phyloP scores from a whole-genome alignment of 2,113 vertebrate genomes.

The Chlamydotis undulata region DNA sequence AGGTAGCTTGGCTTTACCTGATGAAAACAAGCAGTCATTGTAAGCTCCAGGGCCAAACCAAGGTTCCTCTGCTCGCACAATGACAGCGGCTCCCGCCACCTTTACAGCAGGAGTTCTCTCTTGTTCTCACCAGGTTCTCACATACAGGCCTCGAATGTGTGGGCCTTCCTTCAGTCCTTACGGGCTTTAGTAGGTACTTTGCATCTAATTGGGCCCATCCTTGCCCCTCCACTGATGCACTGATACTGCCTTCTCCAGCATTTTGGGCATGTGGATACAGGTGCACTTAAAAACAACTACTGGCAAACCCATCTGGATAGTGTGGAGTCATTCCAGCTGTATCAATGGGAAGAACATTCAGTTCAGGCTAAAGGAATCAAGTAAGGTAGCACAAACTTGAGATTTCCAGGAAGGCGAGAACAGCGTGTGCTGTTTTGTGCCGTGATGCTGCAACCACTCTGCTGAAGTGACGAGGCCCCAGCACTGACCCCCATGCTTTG shows the following conservation, averaged over 20 bases:
- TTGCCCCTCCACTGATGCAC: background rate
- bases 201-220: background rate
- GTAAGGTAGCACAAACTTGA: background rate
- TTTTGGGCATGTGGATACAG: background rate
- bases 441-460: background rate
- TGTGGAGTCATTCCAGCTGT: background rate
- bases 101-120: background rate
- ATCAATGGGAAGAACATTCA: background rate
- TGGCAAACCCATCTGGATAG: background rate
- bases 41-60: slow-evolving; percentile 16
- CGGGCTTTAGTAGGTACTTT: background rate
- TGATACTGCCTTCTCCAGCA: background rate
- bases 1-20: slow-evolving; percentile 48
- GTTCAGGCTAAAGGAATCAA: background rate
- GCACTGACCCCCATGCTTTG: background rate
- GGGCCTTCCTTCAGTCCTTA: background rate
- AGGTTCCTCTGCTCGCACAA: background rate
- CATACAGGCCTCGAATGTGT: background rate
- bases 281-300: background rate
- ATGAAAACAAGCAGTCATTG: slow-evolving; percentile 46
- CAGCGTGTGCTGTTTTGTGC: background rate
- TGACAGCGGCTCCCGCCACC: background rate
- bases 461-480: background rate
- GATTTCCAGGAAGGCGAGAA: background rate
- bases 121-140: background rate